These are phyloP conservation scores for Drosophila jambulina DNA, from an alignment of 1,140 invertebrate genomes.

Conservation along the genomic window DNA sequence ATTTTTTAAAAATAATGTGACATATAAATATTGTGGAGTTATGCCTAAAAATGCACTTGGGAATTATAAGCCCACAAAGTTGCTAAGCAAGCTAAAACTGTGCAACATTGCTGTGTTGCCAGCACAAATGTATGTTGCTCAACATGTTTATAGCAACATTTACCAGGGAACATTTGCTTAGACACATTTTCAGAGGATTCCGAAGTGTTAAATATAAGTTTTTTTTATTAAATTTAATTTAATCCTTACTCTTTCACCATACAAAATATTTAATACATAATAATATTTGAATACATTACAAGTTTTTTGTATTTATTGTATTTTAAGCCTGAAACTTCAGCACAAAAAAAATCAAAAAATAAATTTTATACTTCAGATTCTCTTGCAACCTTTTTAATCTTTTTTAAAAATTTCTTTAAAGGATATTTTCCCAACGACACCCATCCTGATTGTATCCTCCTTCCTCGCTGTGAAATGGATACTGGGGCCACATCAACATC, in stretches of 20 bases:
- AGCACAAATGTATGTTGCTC: too few species aligned
- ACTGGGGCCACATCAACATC: constrained; percentile 35
- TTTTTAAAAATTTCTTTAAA: neutral
- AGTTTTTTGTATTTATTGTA: too few species aligned
- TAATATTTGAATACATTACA: too few species aligned
- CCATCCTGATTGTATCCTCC: neutral
- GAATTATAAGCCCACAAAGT: too few species aligned
- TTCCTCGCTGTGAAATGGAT: constrained; percentile 19
- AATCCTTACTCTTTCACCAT: too few species aligned
- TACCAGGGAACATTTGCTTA: neutral
- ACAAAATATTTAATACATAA: too few species aligned
- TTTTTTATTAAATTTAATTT: too few species aligned
- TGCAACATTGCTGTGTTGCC: neutral
- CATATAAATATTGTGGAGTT: neutral
- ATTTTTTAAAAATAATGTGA: neutral
- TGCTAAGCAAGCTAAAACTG: neutral
- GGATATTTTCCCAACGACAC: neutral
- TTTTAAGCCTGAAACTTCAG: too few species aligned
- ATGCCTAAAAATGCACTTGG: neutral
- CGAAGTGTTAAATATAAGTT: neutral
- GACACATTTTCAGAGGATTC: neutral
- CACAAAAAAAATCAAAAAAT: too few species aligned
- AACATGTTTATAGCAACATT: neutral
- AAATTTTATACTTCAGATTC: too few species aligned
- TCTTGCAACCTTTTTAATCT: too few species aligned